These are phyloP conservation scores for Sipha maydis DNA, from an alignment of 2,888 invertebrate genomes.

Conservation along the genomic window DNA sequence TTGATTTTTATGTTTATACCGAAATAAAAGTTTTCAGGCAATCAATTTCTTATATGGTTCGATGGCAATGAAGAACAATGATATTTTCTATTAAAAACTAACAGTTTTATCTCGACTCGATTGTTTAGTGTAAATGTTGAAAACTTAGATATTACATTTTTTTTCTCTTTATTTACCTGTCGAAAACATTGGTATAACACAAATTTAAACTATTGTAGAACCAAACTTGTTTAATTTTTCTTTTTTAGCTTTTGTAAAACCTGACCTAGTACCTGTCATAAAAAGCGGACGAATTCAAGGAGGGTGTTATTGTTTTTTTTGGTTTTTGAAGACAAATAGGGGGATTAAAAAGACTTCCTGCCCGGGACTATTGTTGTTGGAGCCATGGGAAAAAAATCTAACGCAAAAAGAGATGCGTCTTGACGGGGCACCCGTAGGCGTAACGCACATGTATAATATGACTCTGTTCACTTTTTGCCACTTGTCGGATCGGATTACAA, in stretches of 20 bases:
- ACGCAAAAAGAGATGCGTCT: conserved; percentile 44
- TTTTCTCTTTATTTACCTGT: neutral
- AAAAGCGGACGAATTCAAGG: conserved; percentile 28
- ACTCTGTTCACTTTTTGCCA: conserved; percentile 59
- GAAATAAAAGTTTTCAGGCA: no score
- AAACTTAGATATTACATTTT: neutral
- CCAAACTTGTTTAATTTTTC: conserved; percentile 50
- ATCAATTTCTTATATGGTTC: no score
- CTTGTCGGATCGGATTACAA: conserved; percentile 53
- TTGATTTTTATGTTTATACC: no score
- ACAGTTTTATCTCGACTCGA: no score
- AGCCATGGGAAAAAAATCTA: conserved; percentile 57
- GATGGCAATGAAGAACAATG: no score
- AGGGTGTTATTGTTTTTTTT: conserved; percentile 46
- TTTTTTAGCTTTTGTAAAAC: conserved; percentile 54
- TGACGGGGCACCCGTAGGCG: conserved; percentile 55
- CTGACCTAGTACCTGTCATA: conserved; percentile 60
- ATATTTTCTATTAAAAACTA: no score
- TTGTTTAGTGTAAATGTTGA: neutral
- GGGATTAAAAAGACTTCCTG: conserved; percentile 60
- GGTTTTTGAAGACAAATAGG: conserved; percentile 2
- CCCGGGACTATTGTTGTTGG: conserved; percentile 48
- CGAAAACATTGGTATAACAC: conserved; percentile 32
- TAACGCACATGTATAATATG: conserved; percentile 42
- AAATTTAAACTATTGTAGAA: neutral